Evolutionary conservation across 2,888 invertebrate species (phyloP).

Genomic region (Hyles lineata): DNA sequence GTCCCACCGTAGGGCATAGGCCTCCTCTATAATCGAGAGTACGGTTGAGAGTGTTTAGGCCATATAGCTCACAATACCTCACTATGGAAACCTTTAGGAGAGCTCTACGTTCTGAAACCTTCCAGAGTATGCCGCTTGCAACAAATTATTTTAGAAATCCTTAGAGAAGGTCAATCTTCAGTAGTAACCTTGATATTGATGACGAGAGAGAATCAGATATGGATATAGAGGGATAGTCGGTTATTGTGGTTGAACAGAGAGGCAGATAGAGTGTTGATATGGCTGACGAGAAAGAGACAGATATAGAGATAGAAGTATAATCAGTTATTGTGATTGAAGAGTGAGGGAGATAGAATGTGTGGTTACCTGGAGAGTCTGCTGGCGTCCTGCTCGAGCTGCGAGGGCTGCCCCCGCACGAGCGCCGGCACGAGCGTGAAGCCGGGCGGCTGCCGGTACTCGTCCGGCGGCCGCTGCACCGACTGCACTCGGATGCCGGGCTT

Average conservation of each 20-base stretch:
- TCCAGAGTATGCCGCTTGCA: too few species aligned
- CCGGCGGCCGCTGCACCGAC: slow-evolving; percentile 83
- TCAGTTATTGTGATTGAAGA: too few species aligned
- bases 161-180: neutral
- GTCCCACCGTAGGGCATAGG: too few species aligned
- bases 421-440: slow-evolving; percentile 86
- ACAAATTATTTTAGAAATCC: too few species aligned
- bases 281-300: too few species aligned
- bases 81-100: neutral
- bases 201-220: neutral
- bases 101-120: neutral
- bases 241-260: too few species aligned
- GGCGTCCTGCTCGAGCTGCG: slow-evolving; percentile 70
- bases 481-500: slow-evolving; percentile 84
- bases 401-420: slow-evolving; percentile 72
- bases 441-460: slow-evolving; percentile 85
- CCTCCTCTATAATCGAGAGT: too few species aligned
- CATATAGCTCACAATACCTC: neutral
- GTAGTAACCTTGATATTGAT: neutral
- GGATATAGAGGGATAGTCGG: too few species aligned
- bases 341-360: neutral
- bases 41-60: too few species aligned
- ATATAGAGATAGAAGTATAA: too few species aligned
- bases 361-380: slow-evolving; percentile 74
- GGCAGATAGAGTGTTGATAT: too few species aligned